A percentile compares a stretch with the other conserved stretches of the same genome.
phyloP scores from a whole-genome alignment of 1,140 invertebrate genomes.

The Aphidius ervi region DNA sequence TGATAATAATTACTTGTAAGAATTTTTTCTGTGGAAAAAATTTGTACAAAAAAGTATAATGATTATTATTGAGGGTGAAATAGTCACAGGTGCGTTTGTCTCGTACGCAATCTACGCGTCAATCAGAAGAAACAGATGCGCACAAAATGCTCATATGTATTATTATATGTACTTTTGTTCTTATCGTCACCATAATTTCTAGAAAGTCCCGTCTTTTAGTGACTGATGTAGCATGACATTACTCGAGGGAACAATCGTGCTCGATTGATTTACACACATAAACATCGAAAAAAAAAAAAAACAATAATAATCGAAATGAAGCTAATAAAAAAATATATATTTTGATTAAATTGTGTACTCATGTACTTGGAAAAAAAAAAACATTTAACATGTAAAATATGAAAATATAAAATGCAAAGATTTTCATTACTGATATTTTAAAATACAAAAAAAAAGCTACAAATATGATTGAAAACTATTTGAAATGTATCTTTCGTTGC shows the following conservation, averaged over 20 bases:
- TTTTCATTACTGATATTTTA: too few species aligned
- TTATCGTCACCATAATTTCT: neutral
- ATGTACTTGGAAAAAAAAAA: too few species aligned
- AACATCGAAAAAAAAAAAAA: too few species aligned
- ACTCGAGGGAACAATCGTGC: slow-evolving; percentile 8
- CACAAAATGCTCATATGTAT: slow-evolving; percentile 3
- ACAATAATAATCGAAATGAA: too few species aligned
- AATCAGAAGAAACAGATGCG: slow-evolving; percentile 46
- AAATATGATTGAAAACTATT: too few species aligned
- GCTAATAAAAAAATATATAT: too few species aligned
- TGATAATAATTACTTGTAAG: neutral
- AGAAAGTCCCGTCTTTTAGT: neutral
- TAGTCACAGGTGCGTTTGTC: slow-evolving; percentile 41
- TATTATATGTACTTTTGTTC: slow-evolving; percentile 1
- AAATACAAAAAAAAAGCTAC: too few species aligned
- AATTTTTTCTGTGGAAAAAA: neutral
- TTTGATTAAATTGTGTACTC: too few species aligned
- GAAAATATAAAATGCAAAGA: too few species aligned
- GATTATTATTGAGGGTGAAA: slow-evolving; percentile 11
- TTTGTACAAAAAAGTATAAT: slow-evolving; percentile 2
- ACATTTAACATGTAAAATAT: too few species aligned
- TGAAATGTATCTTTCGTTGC: too few species aligned
- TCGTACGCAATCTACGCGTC: slow-evolving; percentile 43
- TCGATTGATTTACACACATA: neutral
- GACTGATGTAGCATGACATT: neutral